Evolutionary conservation across 2,888 invertebrate species (phyloP).

Genomic region (Thera obeliscata): DNA sequence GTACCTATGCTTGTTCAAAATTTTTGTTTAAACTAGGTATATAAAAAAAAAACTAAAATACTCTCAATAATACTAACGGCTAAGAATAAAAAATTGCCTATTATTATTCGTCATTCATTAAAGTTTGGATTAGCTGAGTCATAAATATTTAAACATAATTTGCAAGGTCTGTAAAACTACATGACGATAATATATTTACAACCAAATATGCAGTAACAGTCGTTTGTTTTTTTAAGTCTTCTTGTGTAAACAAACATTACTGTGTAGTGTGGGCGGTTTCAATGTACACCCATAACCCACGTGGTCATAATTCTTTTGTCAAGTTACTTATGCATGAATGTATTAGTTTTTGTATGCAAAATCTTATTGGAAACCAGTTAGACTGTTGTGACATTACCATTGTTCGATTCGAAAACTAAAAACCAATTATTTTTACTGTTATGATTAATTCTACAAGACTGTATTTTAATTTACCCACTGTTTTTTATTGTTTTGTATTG

Average conservation of each 20-base stretch:
- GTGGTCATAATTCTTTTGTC: conserved; percentile 70
- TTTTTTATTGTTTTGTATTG: background rate
- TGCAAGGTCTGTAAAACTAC: no score
- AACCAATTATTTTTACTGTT: conserved; percentile 44
- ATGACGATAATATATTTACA: background rate
- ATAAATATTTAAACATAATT: no score
- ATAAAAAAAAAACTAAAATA: no score
- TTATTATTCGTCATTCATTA: no score
- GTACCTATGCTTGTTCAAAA: no score
- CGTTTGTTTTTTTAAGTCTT: conserved; percentile 22
- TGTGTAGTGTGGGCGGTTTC: conserved; percentile 60
- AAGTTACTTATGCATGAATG: conserved; percentile 54
- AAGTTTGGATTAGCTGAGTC: no score
- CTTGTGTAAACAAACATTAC: conserved; percentile 51
- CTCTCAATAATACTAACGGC: no score
- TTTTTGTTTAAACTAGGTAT: no score
- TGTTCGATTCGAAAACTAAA: conserved; percentile 47
- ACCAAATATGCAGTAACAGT: background rate
- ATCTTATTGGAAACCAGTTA: conserved; percentile 55
- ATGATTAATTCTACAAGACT: background rate
- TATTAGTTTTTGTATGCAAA: conserved; percentile 65
- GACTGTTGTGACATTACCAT: conserved; percentile 47
- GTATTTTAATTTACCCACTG: background rate
- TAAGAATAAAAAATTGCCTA: no score
- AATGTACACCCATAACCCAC: conserved; percentile 63